Evolutionary conservation across 1,140 invertebrate species (phyloP).

Genomic region (Aricia agestis): DNA sequence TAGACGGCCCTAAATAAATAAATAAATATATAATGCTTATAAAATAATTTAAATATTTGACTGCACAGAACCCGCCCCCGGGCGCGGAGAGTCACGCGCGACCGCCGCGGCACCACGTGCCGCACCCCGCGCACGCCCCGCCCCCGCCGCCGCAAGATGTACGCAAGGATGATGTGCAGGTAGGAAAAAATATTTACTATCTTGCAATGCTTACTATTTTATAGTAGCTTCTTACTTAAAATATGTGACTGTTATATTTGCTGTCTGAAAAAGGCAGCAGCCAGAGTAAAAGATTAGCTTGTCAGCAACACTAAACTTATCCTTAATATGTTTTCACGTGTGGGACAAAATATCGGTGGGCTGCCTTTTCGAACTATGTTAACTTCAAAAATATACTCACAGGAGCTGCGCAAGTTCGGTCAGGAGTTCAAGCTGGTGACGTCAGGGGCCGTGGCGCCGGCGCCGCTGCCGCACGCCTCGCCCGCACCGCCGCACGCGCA

Average conservation of each 20-base stretch:
- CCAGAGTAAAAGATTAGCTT: no score
- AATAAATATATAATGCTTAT: no score
- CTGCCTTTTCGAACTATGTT: no score
- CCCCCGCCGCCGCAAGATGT: slow-evolving; percentile 22
- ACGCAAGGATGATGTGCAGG: slow-evolving; percentile 64
- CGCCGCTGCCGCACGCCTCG: slow-evolving; percentile 27
- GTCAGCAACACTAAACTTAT: no score
- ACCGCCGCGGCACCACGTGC: slow-evolving; percentile 45
- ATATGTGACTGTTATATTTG: neutral
- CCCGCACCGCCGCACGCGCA: slow-evolving; percentile 25
- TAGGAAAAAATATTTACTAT: slow-evolving; percentile 23
- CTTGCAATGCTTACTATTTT: neutral
- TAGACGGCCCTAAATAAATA: no score
- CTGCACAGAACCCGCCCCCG: slow-evolving; percentile 42
- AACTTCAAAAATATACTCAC: no score
- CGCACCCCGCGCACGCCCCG: slow-evolving; percentile 36
- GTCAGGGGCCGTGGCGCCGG: slow-evolving; percentile 28
- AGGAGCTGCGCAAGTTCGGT: slow-evolving; percentile 75
- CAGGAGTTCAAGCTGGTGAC: slow-evolving; percentile 75
- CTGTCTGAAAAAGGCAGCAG: no score
- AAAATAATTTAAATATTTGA: no score
- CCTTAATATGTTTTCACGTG: no score
- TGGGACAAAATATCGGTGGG: no score
- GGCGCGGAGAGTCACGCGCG: slow-evolving; percentile 37
- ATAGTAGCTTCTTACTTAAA: neutral